A percentile compares a stretch with the other conserved stretches of the same genome.
Conservation (phyloP, 2,888 invertebrate species). For the Zygogramma bicolorata region DNA sequence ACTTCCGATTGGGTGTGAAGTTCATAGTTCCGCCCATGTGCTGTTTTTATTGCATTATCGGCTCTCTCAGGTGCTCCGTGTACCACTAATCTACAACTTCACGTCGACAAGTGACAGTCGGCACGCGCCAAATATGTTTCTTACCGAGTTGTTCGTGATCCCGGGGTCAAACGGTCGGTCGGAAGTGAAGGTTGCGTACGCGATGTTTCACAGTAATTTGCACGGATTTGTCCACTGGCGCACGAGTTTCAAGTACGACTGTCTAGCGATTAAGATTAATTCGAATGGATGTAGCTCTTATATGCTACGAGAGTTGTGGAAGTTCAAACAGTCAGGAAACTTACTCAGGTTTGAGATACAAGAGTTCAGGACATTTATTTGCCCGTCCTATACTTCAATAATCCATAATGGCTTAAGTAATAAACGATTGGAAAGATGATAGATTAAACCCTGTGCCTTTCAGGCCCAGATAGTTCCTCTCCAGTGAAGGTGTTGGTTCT, state of each 20-base stretch:
- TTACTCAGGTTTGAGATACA: too few relatives aligned
- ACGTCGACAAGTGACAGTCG: constrained; percentile 62
- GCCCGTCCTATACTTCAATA: too few relatives aligned
- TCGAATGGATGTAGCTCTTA: not conserved
- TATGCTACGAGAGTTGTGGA: too few relatives aligned
- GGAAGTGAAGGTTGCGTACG: not conserved
- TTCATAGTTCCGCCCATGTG: constrained; percentile 57
- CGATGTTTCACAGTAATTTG: constrained; percentile 16
- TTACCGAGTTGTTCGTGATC: constrained; percentile 3
- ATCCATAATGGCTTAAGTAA: too few relatives aligned
- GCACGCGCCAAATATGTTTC: constrained; percentile 57
- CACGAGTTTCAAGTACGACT: not conserved
- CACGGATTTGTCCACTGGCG: not conserved
- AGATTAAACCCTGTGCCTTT: too few relatives aligned
- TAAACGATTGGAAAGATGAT: too few relatives aligned
- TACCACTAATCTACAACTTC: constrained; percentile 58
- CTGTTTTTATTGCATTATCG: constrained; percentile 64
- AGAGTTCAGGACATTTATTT: too few relatives aligned
- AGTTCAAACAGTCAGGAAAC: too few relatives aligned
- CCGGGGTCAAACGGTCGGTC: constrained; percentile 15
- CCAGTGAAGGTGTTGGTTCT: too few relatives aligned
- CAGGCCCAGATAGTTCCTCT: too few relatives aligned
- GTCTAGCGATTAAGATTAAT: not conserved
- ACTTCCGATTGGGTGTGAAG: constrained; percentile 63
- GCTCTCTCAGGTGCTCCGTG: constrained; percentile 53